These are phyloP conservation scores for Ameiurus melas DNA, from an alignment of 2,113 vertebrate species.

Conservation along the genomic window DNA sequence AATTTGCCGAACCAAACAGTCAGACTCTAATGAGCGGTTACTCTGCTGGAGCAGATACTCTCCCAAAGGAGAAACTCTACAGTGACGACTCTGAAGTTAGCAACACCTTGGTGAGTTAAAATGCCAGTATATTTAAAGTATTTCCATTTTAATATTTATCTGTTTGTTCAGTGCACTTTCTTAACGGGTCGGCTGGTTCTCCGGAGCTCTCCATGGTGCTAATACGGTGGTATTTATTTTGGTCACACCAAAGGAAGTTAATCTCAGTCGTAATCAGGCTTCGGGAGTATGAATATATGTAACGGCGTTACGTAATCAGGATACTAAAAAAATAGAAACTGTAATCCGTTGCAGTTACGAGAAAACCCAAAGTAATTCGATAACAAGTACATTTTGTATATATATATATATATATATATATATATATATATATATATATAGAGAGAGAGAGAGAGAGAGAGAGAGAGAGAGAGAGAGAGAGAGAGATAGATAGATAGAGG, in stretches of 20 bases:
- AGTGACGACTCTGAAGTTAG: not conserved
- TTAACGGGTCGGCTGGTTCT: not conserved
- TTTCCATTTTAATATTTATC: not conserved
- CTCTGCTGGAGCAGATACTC: constrained; percentile 52
- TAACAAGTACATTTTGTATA: too few species aligned
- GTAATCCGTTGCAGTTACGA: too few species aligned
- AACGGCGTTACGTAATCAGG: too few species aligned
- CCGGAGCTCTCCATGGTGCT: not conserved
- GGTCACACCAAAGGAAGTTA: not conserved
- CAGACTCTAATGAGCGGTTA: constrained; percentile 36
- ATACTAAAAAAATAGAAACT: too few species aligned
- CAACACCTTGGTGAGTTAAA: not conserved
- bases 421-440: too few species aligned
- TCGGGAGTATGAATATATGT: too few species aligned
- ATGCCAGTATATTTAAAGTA: not conserved
- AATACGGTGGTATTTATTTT: not conserved
- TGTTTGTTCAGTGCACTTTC: not conserved
- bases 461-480: too few species aligned
- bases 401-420: too few species aligned
- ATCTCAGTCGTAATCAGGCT: not conserved
- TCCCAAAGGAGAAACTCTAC: too few species aligned
- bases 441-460: too few species aligned
- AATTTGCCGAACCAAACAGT: not conserved
- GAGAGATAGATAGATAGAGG: too few species aligned
- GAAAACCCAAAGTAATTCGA: too few species aligned